These are phyloP conservation scores for Pasiphila rectangulata DNA, from an alignment of 2,888 invertebrate species.

Conservation along the genomic window DNA sequence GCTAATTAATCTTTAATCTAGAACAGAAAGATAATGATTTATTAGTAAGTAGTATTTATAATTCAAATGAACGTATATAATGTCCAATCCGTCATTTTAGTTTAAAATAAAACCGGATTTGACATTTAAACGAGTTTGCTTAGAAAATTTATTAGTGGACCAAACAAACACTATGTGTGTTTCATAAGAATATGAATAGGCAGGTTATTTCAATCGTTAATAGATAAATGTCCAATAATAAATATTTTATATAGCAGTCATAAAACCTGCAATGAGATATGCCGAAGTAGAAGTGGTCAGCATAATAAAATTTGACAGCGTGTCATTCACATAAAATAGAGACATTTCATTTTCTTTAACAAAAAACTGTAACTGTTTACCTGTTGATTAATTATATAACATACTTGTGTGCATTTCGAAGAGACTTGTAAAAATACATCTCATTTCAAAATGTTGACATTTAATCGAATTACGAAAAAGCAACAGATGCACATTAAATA, in stretches of 20 bases:
- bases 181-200: constrained; percentile 70
- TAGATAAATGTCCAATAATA: constrained; percentile 62
- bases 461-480: constrained; percentile 6
- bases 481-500: constrained; percentile 4
- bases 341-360: constrained; percentile 34
- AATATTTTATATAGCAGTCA: constrained; percentile 72
- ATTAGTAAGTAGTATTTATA: constrained; percentile 69
- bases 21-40: constrained; percentile 66
- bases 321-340: constrained; percentile 57
- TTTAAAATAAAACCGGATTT: constrained; percentile 61
- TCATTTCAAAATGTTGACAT: constrained; percentile 11
- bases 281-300: constrained; percentile 47
- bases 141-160: constrained; percentile 52
- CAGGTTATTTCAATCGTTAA: constrained; percentile 64
- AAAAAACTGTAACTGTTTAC: constrained; percentile 31
- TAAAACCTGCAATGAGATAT: constrained; percentile 63
- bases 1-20: constrained; percentile 59
- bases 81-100: constrained; percentile 67
- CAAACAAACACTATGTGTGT: constrained; percentile 61
- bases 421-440: not conserved
- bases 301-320: constrained; percentile 70
- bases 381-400: constrained; percentile 31
- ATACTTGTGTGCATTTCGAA: constrained; percentile 7
- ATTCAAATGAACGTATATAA: constrained; percentile 69
- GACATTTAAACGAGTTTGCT: constrained; percentile 52